Conservation (phyloP, 2,888 invertebrate species). For the Metopia argyrocephala region DNA sequence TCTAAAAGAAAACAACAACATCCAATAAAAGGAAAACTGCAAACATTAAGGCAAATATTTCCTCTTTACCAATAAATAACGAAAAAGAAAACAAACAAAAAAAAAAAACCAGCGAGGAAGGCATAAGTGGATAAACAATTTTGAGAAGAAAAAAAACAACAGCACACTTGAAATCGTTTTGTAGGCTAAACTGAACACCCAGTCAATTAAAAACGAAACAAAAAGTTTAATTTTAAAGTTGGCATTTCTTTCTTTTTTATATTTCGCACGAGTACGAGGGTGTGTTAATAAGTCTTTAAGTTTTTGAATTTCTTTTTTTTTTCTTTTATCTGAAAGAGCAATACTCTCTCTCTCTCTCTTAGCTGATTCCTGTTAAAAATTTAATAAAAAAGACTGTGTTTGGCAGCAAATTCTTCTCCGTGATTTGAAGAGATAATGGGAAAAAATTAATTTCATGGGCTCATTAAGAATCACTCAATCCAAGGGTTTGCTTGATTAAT, state of each 20-base stretch:
- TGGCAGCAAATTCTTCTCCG: no score
- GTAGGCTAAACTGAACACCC: conserved; percentile 35
- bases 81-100: neutral
- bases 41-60: conserved; percentile 54
- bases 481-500: no score
- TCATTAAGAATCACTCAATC: no score
- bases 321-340: no score
- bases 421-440: no score
- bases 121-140: conserved; percentile 50
- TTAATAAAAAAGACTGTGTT: no score
- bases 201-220: conserved; percentile 41
- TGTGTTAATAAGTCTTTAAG: no score
- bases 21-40: neutral
- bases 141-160: neutral
- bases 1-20: no score
- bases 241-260: neutral
- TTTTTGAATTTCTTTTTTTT: conserved; percentile 26
- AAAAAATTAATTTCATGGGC: no score
- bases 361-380: no score
- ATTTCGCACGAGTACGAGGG: no score
- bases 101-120: neutral
- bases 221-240: neutral
- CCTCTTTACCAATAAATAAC: conserved; percentile 15
- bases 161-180: neutral
- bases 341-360: no score